Base-by-base conservation (phyloP, 92 coral and sea anemone genomes). In the Metridium senile region DNA sequence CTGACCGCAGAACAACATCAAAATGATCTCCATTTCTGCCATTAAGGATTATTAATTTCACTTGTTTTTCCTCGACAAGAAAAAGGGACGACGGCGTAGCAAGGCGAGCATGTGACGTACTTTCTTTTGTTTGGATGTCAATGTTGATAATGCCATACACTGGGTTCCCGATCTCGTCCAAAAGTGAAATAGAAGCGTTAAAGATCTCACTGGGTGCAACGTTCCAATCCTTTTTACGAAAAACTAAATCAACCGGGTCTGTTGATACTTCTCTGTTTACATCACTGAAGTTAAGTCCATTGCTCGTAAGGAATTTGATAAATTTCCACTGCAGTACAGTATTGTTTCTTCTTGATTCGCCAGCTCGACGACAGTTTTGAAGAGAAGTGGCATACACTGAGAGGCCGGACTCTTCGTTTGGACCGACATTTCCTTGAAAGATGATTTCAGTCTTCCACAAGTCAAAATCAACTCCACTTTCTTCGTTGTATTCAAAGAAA, bases 331-430 rank as follows among this genome's bases (percentile, higher is more conserved):
- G 86, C 32, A 90, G 84, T 6, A 86, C 93, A 26, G 84, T 78
- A 84, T 93, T 90, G 34, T 81, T 85, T 58, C 56, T 75, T 27
- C 91, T 82, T 29, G 85, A 54, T 74, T 93, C 97, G n/a, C 86
- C 89, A 27, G 85, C 39, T 62, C 84, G 66, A 29, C 90, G 90
- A 68, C 98, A 93, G 81, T 74, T 86, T 67, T 86, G 81, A 27
- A 93, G 82, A 21, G 98, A 88, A 1, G 98, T 93, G 52, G 92
- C 93, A 83, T 84, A 93, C 20, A 91, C 71, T 23, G 94, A 91
- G 58, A 84, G 74, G n/a, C 98, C 98, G 34, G 80, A 54, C 25
- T 81, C 89, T 25, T 63, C 84, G 58, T 58, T 67, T 32, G 92
- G 87, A 29, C 89, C 92, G 53, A 29, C 57, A 63, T 93, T 93